These are phyloP conservation scores for Mizuhopecten yessoensis DNA, from an alignment of 1,140 invertebrate species.

Conservation along the genomic window DNA sequence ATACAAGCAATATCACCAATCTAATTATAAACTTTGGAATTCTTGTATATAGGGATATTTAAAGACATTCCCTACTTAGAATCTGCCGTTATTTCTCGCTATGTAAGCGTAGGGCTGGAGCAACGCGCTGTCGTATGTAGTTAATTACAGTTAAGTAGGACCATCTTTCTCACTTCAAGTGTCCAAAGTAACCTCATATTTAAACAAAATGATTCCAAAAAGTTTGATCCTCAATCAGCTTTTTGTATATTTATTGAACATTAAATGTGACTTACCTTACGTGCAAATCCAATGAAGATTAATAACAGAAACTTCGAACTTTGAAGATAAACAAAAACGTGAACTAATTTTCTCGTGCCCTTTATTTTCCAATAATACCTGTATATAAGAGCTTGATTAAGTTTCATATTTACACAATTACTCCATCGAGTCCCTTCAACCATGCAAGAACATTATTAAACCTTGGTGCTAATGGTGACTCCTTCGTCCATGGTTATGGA, in stretches of 20 bases:
- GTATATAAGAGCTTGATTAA: background rate
- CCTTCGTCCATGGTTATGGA: background rate
- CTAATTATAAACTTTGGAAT: background rate
- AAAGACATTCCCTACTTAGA: background rate
- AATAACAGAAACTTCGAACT: background rate
- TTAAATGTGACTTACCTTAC: background rate
- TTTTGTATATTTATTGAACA: background rate
- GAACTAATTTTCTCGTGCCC: background rate
- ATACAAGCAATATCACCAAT: background rate
- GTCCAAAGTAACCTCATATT: too few species aligned
- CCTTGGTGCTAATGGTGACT: background rate
- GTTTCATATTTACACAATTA: background rate
- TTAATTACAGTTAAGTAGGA: background rate
- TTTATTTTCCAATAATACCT: background rate
- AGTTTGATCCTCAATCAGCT: background rate
- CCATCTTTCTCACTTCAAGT: too few species aligned
- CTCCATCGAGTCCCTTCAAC: background rate
- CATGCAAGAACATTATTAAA: background rate
- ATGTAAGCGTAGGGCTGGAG: background rate
- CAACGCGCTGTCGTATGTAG: background rate
- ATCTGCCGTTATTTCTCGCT: background rate
- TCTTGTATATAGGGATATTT: background rate
- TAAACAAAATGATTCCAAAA: too few species aligned
- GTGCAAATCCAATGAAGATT: background rate
- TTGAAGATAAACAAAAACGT: background rate